Evolutionary conservation across 1,140 invertebrate species (phyloP).

Genomic region (Listronotus bonariensis): DNA sequence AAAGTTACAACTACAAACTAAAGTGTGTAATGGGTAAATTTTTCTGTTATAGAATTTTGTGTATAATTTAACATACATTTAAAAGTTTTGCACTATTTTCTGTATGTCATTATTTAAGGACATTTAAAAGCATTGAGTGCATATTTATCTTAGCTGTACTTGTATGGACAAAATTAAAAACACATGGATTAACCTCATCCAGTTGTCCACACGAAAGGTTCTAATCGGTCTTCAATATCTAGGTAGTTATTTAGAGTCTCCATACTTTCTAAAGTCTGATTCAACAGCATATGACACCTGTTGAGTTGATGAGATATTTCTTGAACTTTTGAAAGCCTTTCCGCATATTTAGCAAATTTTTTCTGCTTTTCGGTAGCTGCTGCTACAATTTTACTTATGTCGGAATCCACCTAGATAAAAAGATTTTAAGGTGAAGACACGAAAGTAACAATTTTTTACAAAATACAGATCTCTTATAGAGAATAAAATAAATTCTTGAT

Average conservation of each 20-base stretch:
- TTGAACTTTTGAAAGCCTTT: constrained; percentile 80
- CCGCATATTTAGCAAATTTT: constrained; percentile 79
- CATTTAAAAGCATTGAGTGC: too few species aligned
- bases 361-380: constrained; percentile 80
- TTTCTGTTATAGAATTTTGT: too few species aligned
- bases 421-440: neutral
- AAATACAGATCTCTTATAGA: too few species aligned
- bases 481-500: too few species aligned
- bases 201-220: constrained; percentile 90
- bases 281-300: constrained; percentile 79
- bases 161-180: neutral
- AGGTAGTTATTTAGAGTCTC: constrained; percentile 84
- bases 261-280: constrained; percentile 83
- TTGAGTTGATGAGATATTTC: constrained; percentile 78
- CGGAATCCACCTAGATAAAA: constrained; percentile 68
- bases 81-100: too few species aligned
- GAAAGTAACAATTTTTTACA: too few species aligned
- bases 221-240: constrained; percentile 80
- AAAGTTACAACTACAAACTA: too few species aligned
- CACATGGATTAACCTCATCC: constrained; percentile 59
- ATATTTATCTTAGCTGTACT: too few species aligned
- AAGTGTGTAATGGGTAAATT: too few species aligned
- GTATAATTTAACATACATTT: too few species aligned
- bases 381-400: constrained; percentile 71
- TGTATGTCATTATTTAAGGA: too few species aligned